These are phyloP conservation scores for Linyphia triangularis DNA, from an alignment of 2,888 invertebrate genomes.

Conservation along the genomic window DNA sequence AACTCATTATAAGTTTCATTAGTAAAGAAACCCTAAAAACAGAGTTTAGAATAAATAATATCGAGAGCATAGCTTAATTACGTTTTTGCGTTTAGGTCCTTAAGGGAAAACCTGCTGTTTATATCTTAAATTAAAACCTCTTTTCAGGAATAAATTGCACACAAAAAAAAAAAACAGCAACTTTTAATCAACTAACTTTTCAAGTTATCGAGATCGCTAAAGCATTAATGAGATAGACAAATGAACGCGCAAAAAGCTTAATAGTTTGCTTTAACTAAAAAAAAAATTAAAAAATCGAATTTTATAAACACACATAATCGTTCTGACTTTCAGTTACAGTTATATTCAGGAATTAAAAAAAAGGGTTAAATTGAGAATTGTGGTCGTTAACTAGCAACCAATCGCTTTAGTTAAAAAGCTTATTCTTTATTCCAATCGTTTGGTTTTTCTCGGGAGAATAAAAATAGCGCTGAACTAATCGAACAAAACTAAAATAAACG, in stretches of 20 bases:
- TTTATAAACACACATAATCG: constrained; percentile 4
- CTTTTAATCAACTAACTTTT: background rate
- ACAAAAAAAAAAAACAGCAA: background rate
- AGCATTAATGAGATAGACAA: background rate
- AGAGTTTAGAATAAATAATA: no score
- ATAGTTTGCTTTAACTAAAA: no score
- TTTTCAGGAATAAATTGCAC: background rate
- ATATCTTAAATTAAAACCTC: background rate
- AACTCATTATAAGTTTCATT: background rate
- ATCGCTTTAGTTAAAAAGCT: background rate
- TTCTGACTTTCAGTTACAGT: background rate
- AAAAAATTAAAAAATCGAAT: background rate
- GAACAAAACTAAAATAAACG: background rate
- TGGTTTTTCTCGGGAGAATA: background rate
- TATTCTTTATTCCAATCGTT: background rate
- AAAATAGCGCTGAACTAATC: background rate
- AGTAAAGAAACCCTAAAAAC: background rate
- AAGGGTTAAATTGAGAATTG: background rate
- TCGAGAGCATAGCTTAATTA: background rate
- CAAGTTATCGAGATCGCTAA: background rate
- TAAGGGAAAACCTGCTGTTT: background rate
- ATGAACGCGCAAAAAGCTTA: background rate
- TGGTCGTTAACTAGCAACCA: background rate
- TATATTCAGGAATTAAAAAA: no score
- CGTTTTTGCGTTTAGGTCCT: background rate